Evolutionary conservation across 1,140 invertebrate genomes (phyloP).

Genomic region (Eufriesea mexicana): DNA sequence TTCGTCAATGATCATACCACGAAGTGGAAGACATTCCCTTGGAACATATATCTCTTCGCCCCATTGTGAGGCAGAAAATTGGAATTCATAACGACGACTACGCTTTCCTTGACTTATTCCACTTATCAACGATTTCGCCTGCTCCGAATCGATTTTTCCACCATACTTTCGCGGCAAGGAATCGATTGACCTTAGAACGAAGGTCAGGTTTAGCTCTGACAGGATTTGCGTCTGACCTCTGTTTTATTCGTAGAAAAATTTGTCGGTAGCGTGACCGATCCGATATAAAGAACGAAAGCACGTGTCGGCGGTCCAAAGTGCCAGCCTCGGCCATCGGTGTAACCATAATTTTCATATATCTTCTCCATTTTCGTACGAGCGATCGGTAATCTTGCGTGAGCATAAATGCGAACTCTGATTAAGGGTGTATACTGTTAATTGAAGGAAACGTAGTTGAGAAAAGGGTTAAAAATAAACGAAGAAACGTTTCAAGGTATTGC

Average conservation of each 20-base stretch:
- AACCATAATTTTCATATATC: background rate
- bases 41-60: too few relatives aligned
- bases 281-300: slow-evolving; percentile 49
- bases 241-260: slow-evolving; percentile 21
- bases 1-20: too few relatives aligned
- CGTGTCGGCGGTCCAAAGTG: background rate
- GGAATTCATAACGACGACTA: background rate
- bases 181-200: slow-evolving; percentile 55
- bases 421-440: background rate
- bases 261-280: slow-evolving; percentile 54
- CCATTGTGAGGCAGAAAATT: background rate
- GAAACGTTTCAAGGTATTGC: background rate
- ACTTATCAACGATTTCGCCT: background rate
- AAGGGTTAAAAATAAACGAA: background rate
- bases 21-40: too few relatives aligned
- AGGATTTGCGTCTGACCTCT: background rate
- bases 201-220: slow-evolving; percentile 17
- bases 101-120: slow-evolving; percentile 19
- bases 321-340: background rate
- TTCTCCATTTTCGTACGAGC: background rate
- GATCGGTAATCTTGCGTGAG: too few relatives aligned
- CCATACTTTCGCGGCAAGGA: slow-evolving; percentile 9
- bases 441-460: background rate
- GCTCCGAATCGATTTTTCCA: slow-evolving; percentile 16
- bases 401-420: background rate